These are phyloP conservation scores for Bacillus rossius DNA, from an alignment of 1,140 invertebrate species.

Conservation along the genomic window DNA sequence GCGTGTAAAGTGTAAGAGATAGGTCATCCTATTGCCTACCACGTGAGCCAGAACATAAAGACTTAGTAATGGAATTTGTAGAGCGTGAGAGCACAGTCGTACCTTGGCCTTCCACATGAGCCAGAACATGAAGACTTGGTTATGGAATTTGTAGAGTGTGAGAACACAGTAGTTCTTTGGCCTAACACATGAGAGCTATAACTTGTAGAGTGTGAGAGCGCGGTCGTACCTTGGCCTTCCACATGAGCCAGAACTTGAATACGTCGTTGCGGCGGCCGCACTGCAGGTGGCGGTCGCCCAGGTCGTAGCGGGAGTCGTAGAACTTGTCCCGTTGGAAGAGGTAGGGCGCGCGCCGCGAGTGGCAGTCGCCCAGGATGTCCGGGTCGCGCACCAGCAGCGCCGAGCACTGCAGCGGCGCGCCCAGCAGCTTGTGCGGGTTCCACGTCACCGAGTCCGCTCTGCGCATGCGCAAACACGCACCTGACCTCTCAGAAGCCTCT, in stretches of 20 bases:
- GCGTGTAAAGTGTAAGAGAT: too few relatives aligned
- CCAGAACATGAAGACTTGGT: constrained; percentile 66
- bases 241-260: constrained; percentile 66
- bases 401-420: constrained; percentile 58
- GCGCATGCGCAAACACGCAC: constrained; percentile 4
- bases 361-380: constrained; percentile 45
- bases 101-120: constrained; percentile 60
- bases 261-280: constrained; percentile 62
- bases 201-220: too few relatives aligned
- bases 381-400: constrained; percentile 45
- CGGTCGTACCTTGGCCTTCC: constrained; percentile 55
- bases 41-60: too few relatives aligned
- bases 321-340: constrained; percentile 62
- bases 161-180: too few relatives aligned
- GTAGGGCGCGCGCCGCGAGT: constrained; percentile 52
- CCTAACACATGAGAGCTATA: too few relatives aligned
- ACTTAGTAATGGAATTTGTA: too few relatives aligned
- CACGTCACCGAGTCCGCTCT: constrained; percentile 59
- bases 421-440: constrained; percentile 65
- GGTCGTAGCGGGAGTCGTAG: constrained; percentile 57
- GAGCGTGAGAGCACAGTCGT: too few relatives aligned
- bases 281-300: constrained; percentile 61
- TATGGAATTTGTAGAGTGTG: too few relatives aligned
- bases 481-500: too few relatives aligned
- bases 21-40: too few relatives aligned